Base-by-base conservation (phyloP, 2,113 vertebrate species). In the Romanogobio albipinnatus region DNA sequence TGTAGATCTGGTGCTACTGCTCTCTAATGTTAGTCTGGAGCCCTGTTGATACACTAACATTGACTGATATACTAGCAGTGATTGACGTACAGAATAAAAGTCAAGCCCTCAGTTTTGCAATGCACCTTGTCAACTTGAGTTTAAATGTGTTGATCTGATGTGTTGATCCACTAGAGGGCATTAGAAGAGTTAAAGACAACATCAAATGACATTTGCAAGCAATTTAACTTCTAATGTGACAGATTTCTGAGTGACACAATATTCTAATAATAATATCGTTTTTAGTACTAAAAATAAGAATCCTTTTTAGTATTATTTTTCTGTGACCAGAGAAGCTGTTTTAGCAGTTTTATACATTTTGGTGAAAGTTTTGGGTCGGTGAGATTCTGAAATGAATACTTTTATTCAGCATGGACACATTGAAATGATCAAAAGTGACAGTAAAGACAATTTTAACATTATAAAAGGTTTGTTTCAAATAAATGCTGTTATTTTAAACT, bases 141-240 rank as follows among this genome's bases (percentile, higher is more conserved):
- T 10, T 76, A 8, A 29, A 51, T 17, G 17, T 47, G 29, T 39
- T 61, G 17, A 62, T 51, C 62, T 83, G 61, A 71, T 49, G 29
- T 62, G 22, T 29, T 80, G 39, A 64, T 82, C 85, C 88, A 86
- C 86, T 79, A 88, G 86, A 86, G 84, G 84, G 82, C 81, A 64
- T 15, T 22, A 82, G 59, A 73, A 68, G 45, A 53, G 66, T 62
- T 59, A 33, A 84, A 36, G 62, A 81, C n/a, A 19, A 22, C 68
- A 22, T 71, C 68, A 43, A 43, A 71, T 71, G 0, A 4, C 68
- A 13, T 70, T 5, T 5, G 3, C 29, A 4, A 39, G 9, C 33
- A 9, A 39, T 70, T 43, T 70, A 43, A 39, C 36, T 70, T 43
- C 17, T 70, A 70, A 43, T 11, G 19, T 43, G 66, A 43, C 66